Evolutionary conservation across 2,113 vertebrate species (phyloP), one percentile per base, ranked within the genome.

Genomic region (Neotragus moschatus): DNA sequence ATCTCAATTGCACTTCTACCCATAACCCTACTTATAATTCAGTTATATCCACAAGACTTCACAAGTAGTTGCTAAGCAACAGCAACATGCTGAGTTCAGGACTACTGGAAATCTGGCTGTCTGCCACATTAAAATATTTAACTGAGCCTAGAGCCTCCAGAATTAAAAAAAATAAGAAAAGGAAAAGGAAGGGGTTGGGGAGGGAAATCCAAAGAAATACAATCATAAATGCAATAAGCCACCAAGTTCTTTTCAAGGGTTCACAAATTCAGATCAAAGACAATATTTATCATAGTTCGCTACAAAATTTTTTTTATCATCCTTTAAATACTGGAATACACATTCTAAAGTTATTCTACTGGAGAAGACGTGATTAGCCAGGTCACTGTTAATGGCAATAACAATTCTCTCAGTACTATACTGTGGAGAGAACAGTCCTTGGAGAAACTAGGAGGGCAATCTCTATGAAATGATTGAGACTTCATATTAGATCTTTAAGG

Each of bases 11-110:
- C 61, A 97, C 5, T 96, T 97, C 94, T 98, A 96, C 94, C 97
- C 88, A 96, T 98, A 96, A 98, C 85, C 94, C 97, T 98, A 97
- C 98, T 98, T 98, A 98, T 98, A 96, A 98, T 98, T 98, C 87
- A 98, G 96, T 93, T 98, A 77, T 87, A 95, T 97, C 94, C 96
- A 97, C 91, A 90, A 98, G 93, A 98, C 84, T 97, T 98, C 93
- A 97, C 96, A 94, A 92, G 95, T 45, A 96, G 98, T 98, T 98
- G 98, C 98, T 98, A 98, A 94, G 98, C 98, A 99, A 98, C 98
- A 94, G 96, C 88, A 97, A 97, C 97, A 97, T 90, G 97, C 96
- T 96, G 92, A 96, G 95, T 96, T 96, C 96, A 87, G 77, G 81
- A 58, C 96, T 97, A 96, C 60, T 92, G 96, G 79, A 96, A 88